Evolutionary conservation across 2,797 vertebrate species (phyloP).

Genomic region (Scleropages formosus): DNA sequence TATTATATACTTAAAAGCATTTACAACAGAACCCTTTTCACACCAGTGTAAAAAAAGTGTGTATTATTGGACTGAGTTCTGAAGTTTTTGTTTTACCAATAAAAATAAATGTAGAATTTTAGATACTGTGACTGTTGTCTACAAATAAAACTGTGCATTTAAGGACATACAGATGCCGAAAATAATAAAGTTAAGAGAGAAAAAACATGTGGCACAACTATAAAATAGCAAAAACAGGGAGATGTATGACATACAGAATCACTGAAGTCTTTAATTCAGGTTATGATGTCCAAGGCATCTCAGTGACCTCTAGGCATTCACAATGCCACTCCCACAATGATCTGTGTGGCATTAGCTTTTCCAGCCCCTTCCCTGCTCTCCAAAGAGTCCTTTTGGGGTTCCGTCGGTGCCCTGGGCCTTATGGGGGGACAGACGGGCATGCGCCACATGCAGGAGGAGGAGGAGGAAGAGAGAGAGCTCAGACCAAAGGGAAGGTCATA

Average conservation of each 20-base stretch:
- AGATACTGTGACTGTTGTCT: no score
- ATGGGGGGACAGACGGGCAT: slow-evolving; percentile 80
- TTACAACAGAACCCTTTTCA: no score
- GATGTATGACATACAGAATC: not conserved
- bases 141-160: not conserved
- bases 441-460: slow-evolving; percentile 65
- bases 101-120: no score
- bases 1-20: no score
- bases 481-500: slow-evolving; percentile 85
- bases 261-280: not conserved
- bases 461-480: slow-evolving; percentile 59
- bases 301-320: not conserved
- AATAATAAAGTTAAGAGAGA: not conserved
- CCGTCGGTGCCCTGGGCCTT: slow-evolving; percentile 32
- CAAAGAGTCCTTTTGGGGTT: slow-evolving; percentile 35
- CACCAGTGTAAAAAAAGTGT: no score
- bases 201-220: not conserved
- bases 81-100: no score
- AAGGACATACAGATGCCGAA: not conserved
- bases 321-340: slow-evolving; percentile 48
- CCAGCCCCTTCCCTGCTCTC: slow-evolving; percentile 50
- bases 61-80: no score
- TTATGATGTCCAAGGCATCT: not conserved
- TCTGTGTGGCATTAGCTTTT: slow-evolving; percentile 50
- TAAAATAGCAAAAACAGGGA: not conserved